These are phyloP conservation scores for Ia io DNA, from an alignment of 2,113 vertebrate species.

Conservation along the genomic window DNA sequence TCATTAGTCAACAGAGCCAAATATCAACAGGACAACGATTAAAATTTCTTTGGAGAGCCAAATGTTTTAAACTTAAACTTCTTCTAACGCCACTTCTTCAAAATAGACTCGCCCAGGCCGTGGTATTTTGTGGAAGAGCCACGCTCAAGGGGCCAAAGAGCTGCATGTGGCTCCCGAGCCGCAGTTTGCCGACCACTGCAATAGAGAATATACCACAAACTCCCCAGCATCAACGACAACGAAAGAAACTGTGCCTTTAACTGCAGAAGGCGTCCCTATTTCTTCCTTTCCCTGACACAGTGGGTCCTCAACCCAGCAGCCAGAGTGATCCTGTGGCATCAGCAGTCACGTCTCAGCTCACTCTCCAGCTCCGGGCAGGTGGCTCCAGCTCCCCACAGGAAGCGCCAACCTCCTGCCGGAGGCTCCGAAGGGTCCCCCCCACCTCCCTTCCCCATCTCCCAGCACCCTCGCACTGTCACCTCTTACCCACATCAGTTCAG, in stretches of 20 bases:
- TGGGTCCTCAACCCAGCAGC: not conserved
- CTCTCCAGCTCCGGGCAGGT: accelerated
- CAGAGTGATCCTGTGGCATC: not conserved
- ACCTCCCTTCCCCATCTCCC: not conserved
- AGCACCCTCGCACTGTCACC: too few relatives aligned
- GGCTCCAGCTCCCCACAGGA: not conserved
- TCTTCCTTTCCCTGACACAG: not conserved
- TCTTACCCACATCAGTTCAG: not conserved
- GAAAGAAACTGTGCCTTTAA: not conserved
- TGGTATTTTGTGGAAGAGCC: too few relatives aligned
- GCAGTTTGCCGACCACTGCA: too few relatives aligned
- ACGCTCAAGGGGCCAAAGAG: too few relatives aligned
- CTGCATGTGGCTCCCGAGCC: too few relatives aligned
- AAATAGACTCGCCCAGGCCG: too few relatives aligned
- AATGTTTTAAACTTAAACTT: too few relatives aligned
- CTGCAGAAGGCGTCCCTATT: not conserved
- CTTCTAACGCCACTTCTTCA: too few relatives aligned
- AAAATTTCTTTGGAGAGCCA: too few relatives aligned
- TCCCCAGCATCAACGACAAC: not conserved
- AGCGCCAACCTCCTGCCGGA: not conserved
- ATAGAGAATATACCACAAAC: not conserved
- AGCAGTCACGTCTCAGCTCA: too few relatives aligned
- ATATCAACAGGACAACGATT: too few relatives aligned
- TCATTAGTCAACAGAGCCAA: too few relatives aligned
- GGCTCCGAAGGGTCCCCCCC: accelerated